Base-by-base conservation (phyloP, 1,140 invertebrate species). In the Gryllus bimaculatus region DNA sequence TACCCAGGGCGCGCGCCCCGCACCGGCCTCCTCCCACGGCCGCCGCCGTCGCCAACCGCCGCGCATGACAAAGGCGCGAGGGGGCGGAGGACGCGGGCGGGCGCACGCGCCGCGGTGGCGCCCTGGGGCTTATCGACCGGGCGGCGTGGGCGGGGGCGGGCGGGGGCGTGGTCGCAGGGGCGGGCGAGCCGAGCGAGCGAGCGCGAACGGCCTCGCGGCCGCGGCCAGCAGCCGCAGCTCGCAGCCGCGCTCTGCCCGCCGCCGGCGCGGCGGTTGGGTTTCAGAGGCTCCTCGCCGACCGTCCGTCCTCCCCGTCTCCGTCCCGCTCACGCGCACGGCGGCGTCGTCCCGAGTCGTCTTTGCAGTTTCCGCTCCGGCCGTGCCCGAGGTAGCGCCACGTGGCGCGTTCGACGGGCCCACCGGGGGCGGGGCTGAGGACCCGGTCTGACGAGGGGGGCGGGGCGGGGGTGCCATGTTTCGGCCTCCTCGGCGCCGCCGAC, bases 1-100 rank as follows among this genome's bases (percentile, higher is more conserved):
- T 78, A 78, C 80, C 78, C 77, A 74, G 77, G 75, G 78, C 73
- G n/a, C n/a, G n/a, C 66, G 48, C 21, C n/a, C 77, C 47, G 77
- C 78, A 48, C 1, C 66, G 78, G 79, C 79, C 79, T 79, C 79
- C 79, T 79, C 79, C 79, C 79, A 79, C 75, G 75, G 76, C 75
- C 79, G n/a, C 73, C 10, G 48, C n/a, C 79, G 79, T 47, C 75
- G 73, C 79, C 79, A 76, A 79, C 75, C 78, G 78, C 78, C 78
- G 47, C 49, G 47, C 49, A 75, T 79, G 73, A 79, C 78, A 79
- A 79, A 79, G 78, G 47, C 47, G 26, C 66, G 47, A 73, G 47
- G 66, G 78, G 21, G 47, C 39, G 47, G 73, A 73, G 78, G 78
- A 75, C 73, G n/a, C 54, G 75, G 78, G 21, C 77, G 48, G 15